Percentiles rank a stretch among this genome's conserved stretches.
Evolutionary conservation across 23 tunicate genomes (phyloP).

Genomic region (Phallusia fumigata): DNA sequence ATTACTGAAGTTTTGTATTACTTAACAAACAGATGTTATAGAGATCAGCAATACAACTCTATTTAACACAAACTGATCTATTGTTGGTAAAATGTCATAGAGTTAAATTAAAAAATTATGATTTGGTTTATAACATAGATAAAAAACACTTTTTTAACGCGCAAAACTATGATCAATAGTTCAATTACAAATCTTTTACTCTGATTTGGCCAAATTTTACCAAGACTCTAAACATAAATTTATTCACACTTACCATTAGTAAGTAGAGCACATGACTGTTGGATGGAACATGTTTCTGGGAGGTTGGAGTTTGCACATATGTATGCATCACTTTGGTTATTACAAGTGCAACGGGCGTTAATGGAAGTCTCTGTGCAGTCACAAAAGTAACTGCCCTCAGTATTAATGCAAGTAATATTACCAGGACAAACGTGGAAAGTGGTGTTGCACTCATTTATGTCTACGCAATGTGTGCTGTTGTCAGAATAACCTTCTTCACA

Average conservation of each 20-base stretch:
- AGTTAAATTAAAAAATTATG: neutral
- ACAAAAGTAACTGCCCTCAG: neutral
- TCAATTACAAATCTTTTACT: too few species aligned
- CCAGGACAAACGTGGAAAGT: neutral
- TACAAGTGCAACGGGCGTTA: neutral
- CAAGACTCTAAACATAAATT: neutral
- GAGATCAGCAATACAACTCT: too few species aligned
- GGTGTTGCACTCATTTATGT: neutral
- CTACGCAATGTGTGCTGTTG: neutral
- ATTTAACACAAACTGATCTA: neutral
- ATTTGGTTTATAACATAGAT: neutral
- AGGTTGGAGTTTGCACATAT: neutral
- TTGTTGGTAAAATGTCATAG: neutral
- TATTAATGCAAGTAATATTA: neutral
- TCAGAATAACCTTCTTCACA: neutral
- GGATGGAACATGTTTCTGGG: neutral
- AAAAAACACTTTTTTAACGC: neutral
- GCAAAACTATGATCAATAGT: too few species aligned
- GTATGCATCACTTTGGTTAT: neutral
- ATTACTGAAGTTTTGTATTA: too few species aligned
- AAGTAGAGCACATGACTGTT: neutral
- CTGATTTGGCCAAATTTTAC: too few species aligned
- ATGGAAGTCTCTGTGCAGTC: neutral
- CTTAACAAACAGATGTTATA: too few species aligned
- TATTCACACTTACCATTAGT: neutral